Percentiles rank a stretch among this genome's conserved stretches.
These are phyloP conservation scores for Phyllostomus hastatus DNA, from an alignment of 2,113 vertebrate genomes.

Conservation along the genomic window DNA sequence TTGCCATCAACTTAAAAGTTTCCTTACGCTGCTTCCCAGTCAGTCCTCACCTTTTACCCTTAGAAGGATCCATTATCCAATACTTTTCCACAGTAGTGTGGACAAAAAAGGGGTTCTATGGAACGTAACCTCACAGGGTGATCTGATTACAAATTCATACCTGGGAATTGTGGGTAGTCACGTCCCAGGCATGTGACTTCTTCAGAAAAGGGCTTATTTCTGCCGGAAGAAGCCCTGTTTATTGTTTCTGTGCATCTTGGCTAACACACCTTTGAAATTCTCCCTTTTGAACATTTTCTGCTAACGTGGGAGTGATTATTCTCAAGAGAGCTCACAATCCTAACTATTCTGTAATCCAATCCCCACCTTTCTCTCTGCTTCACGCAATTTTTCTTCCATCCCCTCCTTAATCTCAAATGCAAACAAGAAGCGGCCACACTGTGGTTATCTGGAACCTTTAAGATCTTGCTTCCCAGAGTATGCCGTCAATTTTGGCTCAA, in stretches of 20 bases:
- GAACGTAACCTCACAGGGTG: not conserved
- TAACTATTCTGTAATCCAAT: not conserved
- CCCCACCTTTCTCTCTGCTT: not conserved
- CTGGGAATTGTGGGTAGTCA: not conserved
- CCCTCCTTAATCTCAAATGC: too few relatives aligned
- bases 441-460: not conserved
- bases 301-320: not conserved
- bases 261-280: not conserved
- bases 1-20: not conserved
- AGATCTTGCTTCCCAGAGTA: too few relatives aligned
- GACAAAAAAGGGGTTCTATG: not conserved
- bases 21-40: not conserved
- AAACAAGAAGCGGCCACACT: not conserved
- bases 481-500: too few relatives aligned
- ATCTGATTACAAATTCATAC: not conserved
- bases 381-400: not conserved
- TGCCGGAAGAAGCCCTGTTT: not conserved
- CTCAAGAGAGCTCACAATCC: too few relatives aligned
- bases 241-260: not conserved
- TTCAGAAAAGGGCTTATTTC: too few relatives aligned
- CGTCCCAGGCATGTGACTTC: not conserved
- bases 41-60: not conserved
- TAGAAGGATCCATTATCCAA: not conserved
- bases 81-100: not conserved
- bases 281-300: not conserved